Conservation (phyloP, 1,140 invertebrate genomes). For the Ceratitis capitata region DNA sequence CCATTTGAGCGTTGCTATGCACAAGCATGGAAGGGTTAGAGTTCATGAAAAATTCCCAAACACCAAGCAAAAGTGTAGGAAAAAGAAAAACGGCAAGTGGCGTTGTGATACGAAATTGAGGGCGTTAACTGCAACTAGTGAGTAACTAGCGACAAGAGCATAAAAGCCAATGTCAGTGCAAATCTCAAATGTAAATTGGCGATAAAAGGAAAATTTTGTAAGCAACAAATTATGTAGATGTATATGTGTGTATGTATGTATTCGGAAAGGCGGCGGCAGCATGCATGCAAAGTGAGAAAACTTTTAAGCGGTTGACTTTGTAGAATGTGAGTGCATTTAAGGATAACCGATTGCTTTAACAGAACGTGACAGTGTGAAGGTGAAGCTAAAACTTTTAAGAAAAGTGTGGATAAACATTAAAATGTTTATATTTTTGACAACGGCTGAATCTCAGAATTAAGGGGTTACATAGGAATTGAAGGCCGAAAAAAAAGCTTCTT, state of each 20-base stretch:
- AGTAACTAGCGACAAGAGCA: background rate
- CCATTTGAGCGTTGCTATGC: background rate
- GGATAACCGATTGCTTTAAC: background rate
- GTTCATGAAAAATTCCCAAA: background rate
- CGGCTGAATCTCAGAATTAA: too few species aligned
- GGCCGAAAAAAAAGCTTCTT: too few species aligned
- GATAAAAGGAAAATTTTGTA: constrained; percentile 35
- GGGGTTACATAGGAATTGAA: too few species aligned
- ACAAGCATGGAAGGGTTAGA: background rate
- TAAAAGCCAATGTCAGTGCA: constrained; percentile 24
- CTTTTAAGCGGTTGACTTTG: background rate
- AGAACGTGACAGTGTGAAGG: too few species aligned
- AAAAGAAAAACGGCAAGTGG: too few species aligned
- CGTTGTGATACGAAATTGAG: background rate
- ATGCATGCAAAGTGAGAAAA: background rate
- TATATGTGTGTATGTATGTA: too few species aligned
- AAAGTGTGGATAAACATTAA: too few species aligned
- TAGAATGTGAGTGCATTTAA: background rate
- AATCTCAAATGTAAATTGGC: constrained; percentile 34
- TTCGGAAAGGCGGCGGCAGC: too few species aligned
- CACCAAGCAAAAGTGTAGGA: background rate
- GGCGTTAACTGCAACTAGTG: background rate
- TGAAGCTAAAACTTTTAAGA: too few species aligned
- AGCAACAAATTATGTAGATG: constrained; percentile 3
- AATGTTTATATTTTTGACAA: too few species aligned